These are phyloP conservation scores for Griposia aprilina DNA, from an alignment of 2,888 invertebrate genomes.

Conservation along the genomic window DNA sequence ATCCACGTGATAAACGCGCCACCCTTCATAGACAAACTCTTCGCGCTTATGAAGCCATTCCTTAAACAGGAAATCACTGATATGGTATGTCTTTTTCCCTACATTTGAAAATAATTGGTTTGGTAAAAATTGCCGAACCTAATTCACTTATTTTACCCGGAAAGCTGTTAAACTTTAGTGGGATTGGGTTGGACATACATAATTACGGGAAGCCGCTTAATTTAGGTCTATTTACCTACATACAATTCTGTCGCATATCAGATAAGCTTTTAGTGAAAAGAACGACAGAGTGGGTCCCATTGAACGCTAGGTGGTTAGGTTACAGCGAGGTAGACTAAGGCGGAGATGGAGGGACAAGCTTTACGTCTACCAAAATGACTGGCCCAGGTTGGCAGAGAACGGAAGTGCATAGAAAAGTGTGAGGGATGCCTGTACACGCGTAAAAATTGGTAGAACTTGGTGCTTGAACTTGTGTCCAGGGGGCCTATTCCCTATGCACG, in stretches of 20 bases:
- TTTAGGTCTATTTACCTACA: background rate
- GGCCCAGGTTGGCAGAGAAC: background rate
- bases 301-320: background rate
- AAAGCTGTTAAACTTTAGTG: background rate
- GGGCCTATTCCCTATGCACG: too few relatives aligned
- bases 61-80: conserved; percentile 92
- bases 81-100: conserved; percentile 86
- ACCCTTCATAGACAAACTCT: conserved; percentile 92
- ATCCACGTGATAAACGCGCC: conserved; percentile 93
- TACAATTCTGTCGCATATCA: background rate
- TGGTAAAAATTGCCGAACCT: too few relatives aligned
- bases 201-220: background rate
- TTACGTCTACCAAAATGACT: background rate
- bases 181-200: background rate
- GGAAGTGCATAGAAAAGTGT: background rate
- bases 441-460: background rate
- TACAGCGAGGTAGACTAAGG: background rate
- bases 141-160: background rate
- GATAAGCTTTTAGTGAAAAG: background rate
- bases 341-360: background rate
- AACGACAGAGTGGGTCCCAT: background rate
- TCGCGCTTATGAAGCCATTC: conserved; percentile 92
- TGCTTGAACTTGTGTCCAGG: background rate
- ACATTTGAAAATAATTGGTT: background rate
- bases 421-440: too few relatives aligned